Percentiles rank a stretch among this genome's conserved stretches.
Evolutionary conservation across 1,140 invertebrate species (phyloP).

Genomic region (Gryllus bimaculatus): DNA sequence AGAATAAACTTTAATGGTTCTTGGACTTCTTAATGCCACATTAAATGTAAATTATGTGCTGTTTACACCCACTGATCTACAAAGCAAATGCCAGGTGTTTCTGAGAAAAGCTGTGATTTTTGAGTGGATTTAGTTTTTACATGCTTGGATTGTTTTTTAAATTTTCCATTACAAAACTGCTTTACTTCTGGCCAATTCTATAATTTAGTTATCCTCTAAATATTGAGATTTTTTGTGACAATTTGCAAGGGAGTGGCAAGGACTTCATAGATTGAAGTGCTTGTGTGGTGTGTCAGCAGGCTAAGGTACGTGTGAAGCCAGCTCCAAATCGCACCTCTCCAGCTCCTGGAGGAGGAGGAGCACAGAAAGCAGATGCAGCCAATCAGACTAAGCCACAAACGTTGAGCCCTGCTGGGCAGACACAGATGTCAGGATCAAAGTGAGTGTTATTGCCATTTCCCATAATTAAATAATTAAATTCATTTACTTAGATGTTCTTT

Average conservation of each 20-base stretch:
- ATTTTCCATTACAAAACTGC: too few relatives aligned
- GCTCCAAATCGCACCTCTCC: conserved; percentile 48
- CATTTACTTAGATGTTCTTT: not conserved
- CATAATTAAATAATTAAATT: not conserved
- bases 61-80: conserved; percentile 3
- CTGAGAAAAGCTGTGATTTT: too few relatives aligned
- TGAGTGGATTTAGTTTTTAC: too few relatives aligned
- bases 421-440: conserved; percentile 27
- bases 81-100: not conserved
- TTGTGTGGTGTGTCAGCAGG: conserved; percentile 11
- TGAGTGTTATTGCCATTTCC: not conserved
- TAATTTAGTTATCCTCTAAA: too few relatives aligned
- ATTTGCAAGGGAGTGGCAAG: too few relatives aligned
- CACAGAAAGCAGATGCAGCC: conserved; percentile 58
- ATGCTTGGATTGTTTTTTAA: too few relatives aligned
- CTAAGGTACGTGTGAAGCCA: conserved; percentile 31
- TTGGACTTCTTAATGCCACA: too few relatives aligned
- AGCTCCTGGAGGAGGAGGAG: conserved; percentile 40
- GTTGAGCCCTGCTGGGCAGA: conserved; percentile 30
- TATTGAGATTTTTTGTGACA: too few relatives aligned
- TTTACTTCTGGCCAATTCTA: too few relatives aligned
- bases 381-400: conserved; percentile 51
- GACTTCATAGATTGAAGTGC: not conserved
- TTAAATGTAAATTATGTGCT: not conserved
- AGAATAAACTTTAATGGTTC: too few relatives aligned